Evolutionary conservation across 2,797 vertebrate genomes (phyloP), one percentile per base, ranked within the genome.

Genomic region (Silurus lanzhouensis): DNA sequence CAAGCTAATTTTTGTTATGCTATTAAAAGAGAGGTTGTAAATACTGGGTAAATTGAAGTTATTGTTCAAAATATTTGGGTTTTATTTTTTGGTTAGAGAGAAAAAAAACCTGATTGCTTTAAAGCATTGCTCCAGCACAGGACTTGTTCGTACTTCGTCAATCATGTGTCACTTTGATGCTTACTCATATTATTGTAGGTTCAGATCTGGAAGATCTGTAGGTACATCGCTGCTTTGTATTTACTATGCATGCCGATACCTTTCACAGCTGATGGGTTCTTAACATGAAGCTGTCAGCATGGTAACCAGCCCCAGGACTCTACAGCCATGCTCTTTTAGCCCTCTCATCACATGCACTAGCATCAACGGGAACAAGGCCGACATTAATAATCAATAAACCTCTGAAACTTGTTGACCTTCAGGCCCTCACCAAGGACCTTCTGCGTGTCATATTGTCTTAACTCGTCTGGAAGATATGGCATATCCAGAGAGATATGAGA

Each of bases 331-430:
- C 63, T 3, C 6, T 20, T 71, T 78, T 22, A 10, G 7, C 14
- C 3, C 2, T 58, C 20, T 79, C 17, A 27, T 60, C 14, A 6
- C 57, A 22, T 38, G 61, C 38, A 55, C 55, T 66, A 57, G 61
- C 66, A 19, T 79, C 70, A 81, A 20, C 61, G 70, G 68, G 74
- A 87, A 67, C 67, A 79, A 82, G 5, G 3, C 82, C 83, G 80
- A 79, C 80, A 89, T 89, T 87, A 87, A 86, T 87, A 89, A 85
- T 90, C 87, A 83, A 90, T 90, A 83, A 89, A 75, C 83, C 80
- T 82, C 66, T 71, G 77, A 85, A 82, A 85, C 75, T 71, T 82
- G 77, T 55, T 87, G 84, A 88, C 88, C 87, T 89, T 89, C 84
- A 87, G 80, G 48, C 63, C 81, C 77, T 25, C 68, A 31, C 58